phyloP scores from a whole-genome alignment of 2,888 invertebrate species.

The Drosophila barbarae region DNA sequence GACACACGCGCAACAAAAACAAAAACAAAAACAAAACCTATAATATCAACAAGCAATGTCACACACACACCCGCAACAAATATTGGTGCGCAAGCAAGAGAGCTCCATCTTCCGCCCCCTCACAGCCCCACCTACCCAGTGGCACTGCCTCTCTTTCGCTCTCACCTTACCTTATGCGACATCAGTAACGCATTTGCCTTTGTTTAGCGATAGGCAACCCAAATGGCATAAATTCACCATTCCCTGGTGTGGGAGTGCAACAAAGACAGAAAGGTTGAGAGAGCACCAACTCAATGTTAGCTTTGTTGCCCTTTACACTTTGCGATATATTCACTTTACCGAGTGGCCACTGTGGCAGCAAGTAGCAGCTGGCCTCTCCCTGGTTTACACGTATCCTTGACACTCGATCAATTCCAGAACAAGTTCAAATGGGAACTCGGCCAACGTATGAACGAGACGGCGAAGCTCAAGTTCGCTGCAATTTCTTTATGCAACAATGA shows the following conservation, averaged over 20 bases:
- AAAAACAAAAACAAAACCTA: constrained; percentile 43
- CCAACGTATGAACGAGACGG: constrained; percentile 19
- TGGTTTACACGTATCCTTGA: constrained; percentile 34
- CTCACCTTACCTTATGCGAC: constrained; percentile 13
- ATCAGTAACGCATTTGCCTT: constrained; percentile 62
- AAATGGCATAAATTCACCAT: constrained; percentile 26
- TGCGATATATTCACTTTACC: neutral
- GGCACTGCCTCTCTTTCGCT: constrained; percentile 7
- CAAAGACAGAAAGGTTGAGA: constrained; percentile 1
- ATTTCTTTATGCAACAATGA: constrained; percentile 45
- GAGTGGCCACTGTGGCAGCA: constrained; percentile 2
- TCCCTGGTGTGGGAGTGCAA: constrained; percentile 10
- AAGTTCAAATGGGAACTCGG: constrained; percentile 27
- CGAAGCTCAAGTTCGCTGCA: constrained; percentile 19
- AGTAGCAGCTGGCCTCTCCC: constrained; percentile 3
- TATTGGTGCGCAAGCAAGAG: constrained; percentile 10
- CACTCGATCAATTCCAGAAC: constrained; percentile 20
- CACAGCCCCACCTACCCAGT: constrained; percentile 4
- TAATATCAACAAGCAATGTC: constrained; percentile 55
- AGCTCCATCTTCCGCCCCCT: neutral
- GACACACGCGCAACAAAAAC: constrained; percentile 62
- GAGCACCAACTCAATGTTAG: constrained; percentile 1
- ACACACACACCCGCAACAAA: constrained; percentile 22
- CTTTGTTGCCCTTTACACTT: neutral
- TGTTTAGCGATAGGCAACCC: constrained; percentile 56